Evolutionary conservation across 2,113 vertebrate genomes (phyloP).

Genomic region (Taxidea taxus): DNA sequence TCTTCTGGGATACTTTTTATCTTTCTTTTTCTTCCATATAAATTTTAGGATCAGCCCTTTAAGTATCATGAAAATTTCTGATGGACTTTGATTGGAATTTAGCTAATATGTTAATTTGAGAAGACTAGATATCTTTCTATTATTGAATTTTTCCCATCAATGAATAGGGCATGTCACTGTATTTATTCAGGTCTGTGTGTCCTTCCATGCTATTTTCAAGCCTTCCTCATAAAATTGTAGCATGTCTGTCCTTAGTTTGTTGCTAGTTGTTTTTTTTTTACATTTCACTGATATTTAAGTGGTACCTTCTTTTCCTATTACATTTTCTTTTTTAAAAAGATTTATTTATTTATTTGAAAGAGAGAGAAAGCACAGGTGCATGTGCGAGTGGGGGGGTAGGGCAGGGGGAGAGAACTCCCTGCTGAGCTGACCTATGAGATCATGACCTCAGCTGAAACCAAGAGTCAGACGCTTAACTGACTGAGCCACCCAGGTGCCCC

Average conservation of each 20-base stretch:
- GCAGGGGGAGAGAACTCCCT: neutral
- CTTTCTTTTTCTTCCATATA: neutral
- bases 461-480: neutral
- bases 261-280: neutral
- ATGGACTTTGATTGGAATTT: neutral
- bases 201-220: neutral
- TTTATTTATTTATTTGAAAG: neutral
- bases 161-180: neutral
- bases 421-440: neutral
- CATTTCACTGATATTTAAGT: neutral
- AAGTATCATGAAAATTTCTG: neutral
- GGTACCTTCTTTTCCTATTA: neutral
- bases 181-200: neutral
- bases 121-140: neutral
- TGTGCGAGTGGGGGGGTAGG: accelerated
- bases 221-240: neutral
- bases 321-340: neutral
- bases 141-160: neutral
- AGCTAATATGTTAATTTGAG: neutral
- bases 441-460: neutral
- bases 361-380: neutral
- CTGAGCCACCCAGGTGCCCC: neutral
- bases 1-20: neutral
- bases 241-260: neutral
- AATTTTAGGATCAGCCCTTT: neutral